Conservation (phyloP, 1,140 invertebrate genomes). For the Caenorhabditis briggsae region DNA sequence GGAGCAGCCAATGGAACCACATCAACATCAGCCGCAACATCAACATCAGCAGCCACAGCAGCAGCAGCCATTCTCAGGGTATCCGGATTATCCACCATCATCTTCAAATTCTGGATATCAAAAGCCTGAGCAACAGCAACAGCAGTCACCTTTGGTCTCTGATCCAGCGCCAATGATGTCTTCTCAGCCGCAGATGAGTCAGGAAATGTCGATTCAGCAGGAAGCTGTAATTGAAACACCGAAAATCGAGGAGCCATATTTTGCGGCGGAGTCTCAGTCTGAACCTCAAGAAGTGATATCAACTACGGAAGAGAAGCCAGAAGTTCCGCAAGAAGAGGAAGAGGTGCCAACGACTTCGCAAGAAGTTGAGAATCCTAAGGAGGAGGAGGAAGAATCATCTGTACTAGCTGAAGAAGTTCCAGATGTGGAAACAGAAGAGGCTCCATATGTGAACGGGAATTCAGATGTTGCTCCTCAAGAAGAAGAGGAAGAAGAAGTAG, state of each 20-base stretch:
- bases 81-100: conserved; percentile 35
- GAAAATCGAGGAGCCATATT: too few species aligned
- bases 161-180: conserved; percentile 4
- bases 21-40: not conserved
- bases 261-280: too few species aligned
- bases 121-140: not conserved
- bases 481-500: not conserved
- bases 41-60: conserved; percentile 6
- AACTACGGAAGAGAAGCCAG: not conserved
- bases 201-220: too few species aligned
- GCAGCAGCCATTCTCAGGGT: not conserved
- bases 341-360: not conserved
- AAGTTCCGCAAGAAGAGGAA: not conserved
- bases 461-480: not conserved
- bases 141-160: conserved; percentile 6
- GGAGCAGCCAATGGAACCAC: not conserved
- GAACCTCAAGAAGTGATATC: not conserved
- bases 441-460: not conserved
- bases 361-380: not conserved
- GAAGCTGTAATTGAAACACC: too few species aligned
- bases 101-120: conserved; percentile 31
- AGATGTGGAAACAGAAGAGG: too few species aligned
- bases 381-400: not conserved
- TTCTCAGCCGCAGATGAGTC: not conserved
- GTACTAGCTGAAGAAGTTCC: too few species aligned